phyloP scores from a whole-genome alignment of 2,113 vertebrate genomes.

The Ibidorhyncha struthersii region DNA sequence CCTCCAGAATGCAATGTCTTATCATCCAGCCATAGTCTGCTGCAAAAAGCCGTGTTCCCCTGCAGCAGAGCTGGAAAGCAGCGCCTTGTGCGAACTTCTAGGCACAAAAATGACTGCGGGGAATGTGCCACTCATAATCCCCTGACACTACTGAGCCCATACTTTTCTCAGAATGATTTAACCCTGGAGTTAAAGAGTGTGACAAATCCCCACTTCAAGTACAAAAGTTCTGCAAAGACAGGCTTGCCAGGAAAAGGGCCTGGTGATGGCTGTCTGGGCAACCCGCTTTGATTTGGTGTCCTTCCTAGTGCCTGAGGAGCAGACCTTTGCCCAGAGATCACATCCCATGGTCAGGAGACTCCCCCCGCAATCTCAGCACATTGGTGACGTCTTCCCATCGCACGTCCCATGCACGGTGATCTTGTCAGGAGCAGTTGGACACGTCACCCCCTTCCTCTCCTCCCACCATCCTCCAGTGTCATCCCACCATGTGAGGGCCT shows the following conservation, averaged over 20 bases:
- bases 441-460: neutral
- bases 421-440: neutral
- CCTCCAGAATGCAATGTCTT: neutral
- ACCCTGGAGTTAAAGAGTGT: neutral
- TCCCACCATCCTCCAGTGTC: neutral
- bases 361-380: neutral
- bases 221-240: neutral
- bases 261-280: neutral
- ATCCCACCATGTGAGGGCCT: neutral
- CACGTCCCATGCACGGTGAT: neutral
- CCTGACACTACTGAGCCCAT: fast-evolving
- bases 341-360: neutral
- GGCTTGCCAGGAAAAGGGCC: neutral
- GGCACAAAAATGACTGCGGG: fast-evolving
- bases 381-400: neutral
- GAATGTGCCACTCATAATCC: fast-evolving
- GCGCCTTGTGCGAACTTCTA: neutral
- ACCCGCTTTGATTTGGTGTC: neutral
- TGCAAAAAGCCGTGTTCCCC: neutral
- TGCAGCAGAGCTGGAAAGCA: neutral
- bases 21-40: neutral
- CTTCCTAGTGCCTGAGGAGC: neutral
- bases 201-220: neutral
- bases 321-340: neutral
- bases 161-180: neutral